phyloP scores from a whole-genome alignment of 1,140 invertebrate species.

The Pentalonia nigronervosa region DNA sequence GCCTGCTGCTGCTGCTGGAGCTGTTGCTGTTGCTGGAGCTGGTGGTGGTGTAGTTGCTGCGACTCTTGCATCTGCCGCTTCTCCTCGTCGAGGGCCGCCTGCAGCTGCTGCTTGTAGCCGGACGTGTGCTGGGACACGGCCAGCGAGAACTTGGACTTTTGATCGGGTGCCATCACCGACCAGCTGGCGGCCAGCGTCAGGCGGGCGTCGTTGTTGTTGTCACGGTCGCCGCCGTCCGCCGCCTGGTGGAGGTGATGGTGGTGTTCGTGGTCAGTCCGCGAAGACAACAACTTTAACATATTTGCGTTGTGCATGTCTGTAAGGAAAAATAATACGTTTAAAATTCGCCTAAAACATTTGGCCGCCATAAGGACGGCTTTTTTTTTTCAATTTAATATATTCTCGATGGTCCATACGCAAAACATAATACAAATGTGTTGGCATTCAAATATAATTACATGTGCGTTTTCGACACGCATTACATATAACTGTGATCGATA shows the following conservation, averaged over 20 bases:
- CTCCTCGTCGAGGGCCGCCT: constrained; percentile 39
- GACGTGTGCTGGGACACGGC: constrained; percentile 50
- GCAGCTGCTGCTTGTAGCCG: constrained; percentile 32
- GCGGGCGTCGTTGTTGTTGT: constrained; percentile 62
- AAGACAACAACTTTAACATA: constrained; percentile 43
- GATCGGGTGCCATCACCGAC: constrained; percentile 24
- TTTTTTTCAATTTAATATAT: neutral
- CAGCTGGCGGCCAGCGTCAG: constrained; percentile 44
- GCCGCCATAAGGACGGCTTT: neutral
- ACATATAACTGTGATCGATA: neutral
- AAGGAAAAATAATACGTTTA: neutral
- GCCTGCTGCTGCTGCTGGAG: constrained; percentile 1
- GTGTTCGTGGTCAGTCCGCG: constrained; percentile 22
- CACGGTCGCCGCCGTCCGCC: constrained; percentile 33
- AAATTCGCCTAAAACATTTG: neutral
- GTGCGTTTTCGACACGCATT: neutral
- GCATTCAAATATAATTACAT: neutral
- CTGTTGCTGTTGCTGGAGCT: constrained; percentile 11
- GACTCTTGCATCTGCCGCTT: constrained; percentile 47
- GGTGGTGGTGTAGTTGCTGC: neutral
- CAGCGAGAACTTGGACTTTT: constrained; percentile 52
- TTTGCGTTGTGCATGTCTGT: constrained; percentile 42
- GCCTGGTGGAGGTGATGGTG: neutral
- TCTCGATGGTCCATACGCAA: neutral
- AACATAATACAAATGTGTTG: neutral